Percentiles rank a stretch among this genome's conserved stretches.
Conservation (phyloP, 2,113 vertebrate genomes). For the Campylomormyrus numenius region DNA sequence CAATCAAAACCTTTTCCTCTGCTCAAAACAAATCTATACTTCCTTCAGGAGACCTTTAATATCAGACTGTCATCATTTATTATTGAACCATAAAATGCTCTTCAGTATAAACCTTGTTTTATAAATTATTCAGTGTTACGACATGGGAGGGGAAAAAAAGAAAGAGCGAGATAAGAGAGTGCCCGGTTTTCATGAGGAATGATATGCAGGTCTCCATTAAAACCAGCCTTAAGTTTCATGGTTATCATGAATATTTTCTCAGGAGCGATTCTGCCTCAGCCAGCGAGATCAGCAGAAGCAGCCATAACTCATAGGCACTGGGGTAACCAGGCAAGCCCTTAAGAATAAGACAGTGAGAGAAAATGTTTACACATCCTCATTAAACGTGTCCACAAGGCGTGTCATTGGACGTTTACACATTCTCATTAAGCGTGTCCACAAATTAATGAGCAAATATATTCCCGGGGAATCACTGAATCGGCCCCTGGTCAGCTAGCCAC, state of each 20-base stretch:
- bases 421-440: neutral
- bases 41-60: neutral
- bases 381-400: neutral
- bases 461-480: neutral
- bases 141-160: neutral
- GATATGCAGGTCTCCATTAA: neutral
- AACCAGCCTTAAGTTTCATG: neutral
- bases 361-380: neutral
- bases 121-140: conserved; percentile 3
- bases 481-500: neutral
- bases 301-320: neutral
- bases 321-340: neutral
- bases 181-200: neutral
- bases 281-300: neutral
- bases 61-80: neutral
- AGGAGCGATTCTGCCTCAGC: neutral
- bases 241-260: neutral
- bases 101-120: neutral
- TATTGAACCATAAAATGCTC: neutral
- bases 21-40: neutral
- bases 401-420: neutral
- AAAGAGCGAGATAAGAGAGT: neutral
- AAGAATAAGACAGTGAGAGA: neutral
- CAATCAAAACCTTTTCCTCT: neutral
- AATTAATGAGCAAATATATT: neutral